These are phyloP conservation scores for Mastomys natalensis DNA, from an alignment of 2,113 vertebrate species.

Conservation along the genomic window DNA sequence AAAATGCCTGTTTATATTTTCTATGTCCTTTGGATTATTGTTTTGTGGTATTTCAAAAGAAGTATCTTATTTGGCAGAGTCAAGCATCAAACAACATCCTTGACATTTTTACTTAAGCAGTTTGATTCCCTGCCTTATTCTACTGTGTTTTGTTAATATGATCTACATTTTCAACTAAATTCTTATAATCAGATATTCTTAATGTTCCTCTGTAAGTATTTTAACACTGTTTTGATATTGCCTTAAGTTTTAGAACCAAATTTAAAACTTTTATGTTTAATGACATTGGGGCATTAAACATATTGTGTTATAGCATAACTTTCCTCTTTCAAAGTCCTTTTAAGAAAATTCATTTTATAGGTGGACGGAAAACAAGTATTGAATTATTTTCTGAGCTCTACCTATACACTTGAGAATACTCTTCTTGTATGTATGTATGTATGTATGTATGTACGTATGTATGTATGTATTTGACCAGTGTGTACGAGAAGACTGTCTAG, in stretches of 20 bases:
- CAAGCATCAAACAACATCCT: not conserved
- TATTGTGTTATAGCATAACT: not conserved
- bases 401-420: not conserved
- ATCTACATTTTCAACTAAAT: not conserved
- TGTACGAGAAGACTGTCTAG: not conserved
- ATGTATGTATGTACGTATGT: not conserved
- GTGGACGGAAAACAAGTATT: not conserved
- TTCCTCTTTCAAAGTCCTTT: not conserved
- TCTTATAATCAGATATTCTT: not conserved
- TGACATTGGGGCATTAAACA: not conserved
- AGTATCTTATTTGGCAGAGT: not conserved
- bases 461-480: not conserved
- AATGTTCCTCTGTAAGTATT: constrained; percentile 1
- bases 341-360: not conserved
- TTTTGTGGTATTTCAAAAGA: constrained; percentile 50
- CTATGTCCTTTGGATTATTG: not conserved
- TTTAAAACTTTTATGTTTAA: not conserved
- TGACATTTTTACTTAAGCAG: not conserved
- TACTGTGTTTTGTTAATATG: constrained; percentile 38
- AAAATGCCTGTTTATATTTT: not conserved
- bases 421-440: not conserved
- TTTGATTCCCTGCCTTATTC: constrained; percentile 1
- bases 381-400: not conserved
- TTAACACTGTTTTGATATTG: not conserved
- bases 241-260: not conserved